Evolutionary conservation across 2,888 invertebrate genomes (phyloP).

Genomic region (Trachelus troglodyta): DNA sequence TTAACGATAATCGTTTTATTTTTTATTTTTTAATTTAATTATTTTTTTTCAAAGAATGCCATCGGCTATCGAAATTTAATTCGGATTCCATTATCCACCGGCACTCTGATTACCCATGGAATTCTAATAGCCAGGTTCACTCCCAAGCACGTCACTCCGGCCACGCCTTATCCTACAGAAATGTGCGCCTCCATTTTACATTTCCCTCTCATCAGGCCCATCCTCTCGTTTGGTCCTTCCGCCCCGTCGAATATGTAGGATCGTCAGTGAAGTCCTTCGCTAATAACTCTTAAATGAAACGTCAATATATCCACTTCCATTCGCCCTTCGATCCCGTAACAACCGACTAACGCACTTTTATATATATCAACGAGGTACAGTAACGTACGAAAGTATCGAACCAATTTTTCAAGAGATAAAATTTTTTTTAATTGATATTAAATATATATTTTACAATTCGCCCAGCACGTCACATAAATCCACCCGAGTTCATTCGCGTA

Average conservation of each 20-base stretch:
- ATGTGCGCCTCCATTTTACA: slow-evolving; percentile 23
- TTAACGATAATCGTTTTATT: too few relatives aligned
- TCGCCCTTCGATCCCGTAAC: slow-evolving; percentile 7
- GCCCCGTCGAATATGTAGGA: neutral
- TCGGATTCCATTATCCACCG: neutral
- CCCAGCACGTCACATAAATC: too few relatives aligned
- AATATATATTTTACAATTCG: neutral
- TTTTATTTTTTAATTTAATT: too few relatives aligned
- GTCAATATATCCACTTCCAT: neutral
- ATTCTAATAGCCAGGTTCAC: neutral
- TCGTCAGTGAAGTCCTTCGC: neutral
- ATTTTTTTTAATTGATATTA: neutral
- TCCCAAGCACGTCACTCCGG: slow-evolving; percentile 24
- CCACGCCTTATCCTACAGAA: slow-evolving; percentile 29
- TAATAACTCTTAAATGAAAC: neutral
- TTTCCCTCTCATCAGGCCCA: neutral
- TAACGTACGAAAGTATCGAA: neutral
- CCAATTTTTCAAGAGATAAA: accelerated
- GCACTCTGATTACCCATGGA: neutral
- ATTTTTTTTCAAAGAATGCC: neutral
- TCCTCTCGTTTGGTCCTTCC: slow-evolving; percentile 16
- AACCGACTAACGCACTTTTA: neutral
- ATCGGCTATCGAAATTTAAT: neutral
- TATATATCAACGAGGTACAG: neutral
- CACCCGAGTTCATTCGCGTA: neutral